Evolutionary conservation across 2,113 vertebrate genomes (phyloP).

Genomic region (Lota lota): DNA sequence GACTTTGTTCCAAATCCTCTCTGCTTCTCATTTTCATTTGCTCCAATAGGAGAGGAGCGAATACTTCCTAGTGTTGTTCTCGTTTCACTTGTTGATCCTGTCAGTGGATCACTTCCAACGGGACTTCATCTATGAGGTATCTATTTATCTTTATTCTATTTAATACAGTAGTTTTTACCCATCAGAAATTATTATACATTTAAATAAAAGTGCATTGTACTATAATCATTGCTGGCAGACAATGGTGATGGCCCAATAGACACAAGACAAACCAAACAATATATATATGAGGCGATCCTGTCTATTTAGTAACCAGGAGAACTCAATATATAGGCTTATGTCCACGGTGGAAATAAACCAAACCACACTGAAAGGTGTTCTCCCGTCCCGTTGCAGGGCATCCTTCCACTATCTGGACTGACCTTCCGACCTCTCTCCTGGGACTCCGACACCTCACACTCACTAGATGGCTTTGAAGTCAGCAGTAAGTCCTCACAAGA

Average conservation of each 20-base stretch:
- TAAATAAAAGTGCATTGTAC: too few species aligned
- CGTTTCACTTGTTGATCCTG: slow-evolving; percentile 79
- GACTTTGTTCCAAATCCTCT: not conserved
- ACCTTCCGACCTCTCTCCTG: slow-evolving; percentile 42
- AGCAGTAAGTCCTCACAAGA: slow-evolving; percentile 67
- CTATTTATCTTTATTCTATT: not conserved
- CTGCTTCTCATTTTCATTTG: slow-evolving; percentile 1
- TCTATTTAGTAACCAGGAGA: too few species aligned
- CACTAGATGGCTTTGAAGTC: slow-evolving; percentile 72
- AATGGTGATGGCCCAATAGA: too few species aligned
- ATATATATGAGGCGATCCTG: too few species aligned
- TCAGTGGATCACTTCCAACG: slow-evolving; percentile 69
- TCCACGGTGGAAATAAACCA: too few species aligned
- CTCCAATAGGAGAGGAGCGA: slow-evolving; percentile 68
- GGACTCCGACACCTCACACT: slow-evolving; percentile 41
- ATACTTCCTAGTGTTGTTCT: slow-evolving; percentile 76
- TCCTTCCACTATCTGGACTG: slow-evolving; percentile 79
- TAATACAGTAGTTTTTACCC: not conserved
- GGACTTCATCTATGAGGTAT: slow-evolving; percentile 77
- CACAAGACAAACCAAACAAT: too few species aligned
- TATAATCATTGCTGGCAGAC: too few species aligned
- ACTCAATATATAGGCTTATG: too few species aligned
- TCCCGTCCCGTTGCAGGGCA: slow-evolving; percentile 62
- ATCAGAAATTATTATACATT: too few species aligned
- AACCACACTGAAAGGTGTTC: not conserved